These are phyloP conservation scores for Eutolmus rufibarbis DNA, from an alignment of 2,888 invertebrate genomes.

Conservation along the genomic window DNA sequence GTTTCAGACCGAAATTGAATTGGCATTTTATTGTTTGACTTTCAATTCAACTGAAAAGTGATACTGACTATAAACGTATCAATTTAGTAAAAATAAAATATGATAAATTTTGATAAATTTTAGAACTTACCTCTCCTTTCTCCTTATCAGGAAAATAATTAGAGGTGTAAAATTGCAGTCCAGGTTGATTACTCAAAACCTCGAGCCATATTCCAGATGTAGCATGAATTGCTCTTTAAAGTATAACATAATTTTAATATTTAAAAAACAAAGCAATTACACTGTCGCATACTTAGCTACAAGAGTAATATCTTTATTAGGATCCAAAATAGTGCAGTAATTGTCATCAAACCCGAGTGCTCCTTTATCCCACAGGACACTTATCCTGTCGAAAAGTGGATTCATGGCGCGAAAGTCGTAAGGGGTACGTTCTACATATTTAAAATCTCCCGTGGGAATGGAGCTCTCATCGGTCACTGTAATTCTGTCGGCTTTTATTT, in stretches of 20 bases:
- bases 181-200: slow-evolving; percentile 86
- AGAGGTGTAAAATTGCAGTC: slow-evolving; percentile 88
- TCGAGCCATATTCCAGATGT: slow-evolving; percentile 77
- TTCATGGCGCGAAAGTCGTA: slow-evolving; percentile 78
- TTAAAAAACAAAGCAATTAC: background rate
- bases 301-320: background rate
- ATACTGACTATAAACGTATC: no score
- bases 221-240: slow-evolving; percentile 71
- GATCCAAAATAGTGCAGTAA: slow-evolving; percentile 70
- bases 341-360: slow-evolving; percentile 83
- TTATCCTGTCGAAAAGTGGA: slow-evolving; percentile 71
- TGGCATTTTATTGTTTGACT: no score
- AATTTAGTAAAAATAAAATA: no score
- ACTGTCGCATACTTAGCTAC: slow-evolving; percentile 67
- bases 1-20: no score
- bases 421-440: slow-evolving; percentile 72
- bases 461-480: slow-evolving; percentile 75
- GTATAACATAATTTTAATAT: background rate
- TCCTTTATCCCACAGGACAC: slow-evolving; percentile 70
- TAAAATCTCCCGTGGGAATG: slow-evolving; percentile 76
- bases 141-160: slow-evolving; percentile 74
- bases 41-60: no score
- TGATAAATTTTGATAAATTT: no score
- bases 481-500: slow-evolving; percentile 78
- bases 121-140: slow-evolving; percentile 56